Evolutionary conservation across 2,797 vertebrate genomes (phyloP).

Genomic region (Hozukius guyotensis): DNA sequence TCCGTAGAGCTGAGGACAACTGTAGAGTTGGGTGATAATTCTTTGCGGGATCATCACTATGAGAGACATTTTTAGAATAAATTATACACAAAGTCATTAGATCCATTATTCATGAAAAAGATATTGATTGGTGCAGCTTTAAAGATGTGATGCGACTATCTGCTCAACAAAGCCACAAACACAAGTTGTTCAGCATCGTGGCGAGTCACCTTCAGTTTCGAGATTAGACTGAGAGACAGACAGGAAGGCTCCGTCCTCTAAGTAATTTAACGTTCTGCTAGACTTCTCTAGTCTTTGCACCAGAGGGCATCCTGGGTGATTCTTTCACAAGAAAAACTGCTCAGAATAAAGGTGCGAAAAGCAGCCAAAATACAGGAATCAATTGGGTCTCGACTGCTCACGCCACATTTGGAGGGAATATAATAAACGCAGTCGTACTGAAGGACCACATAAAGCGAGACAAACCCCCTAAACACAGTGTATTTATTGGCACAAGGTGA

Average conservation of each 20-base stretch:
- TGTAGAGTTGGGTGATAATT: neutral
- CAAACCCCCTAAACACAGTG: neutral
- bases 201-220: neutral
- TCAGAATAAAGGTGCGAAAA: neutral
- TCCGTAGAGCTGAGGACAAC: neutral
- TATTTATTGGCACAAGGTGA: conserved; percentile 23
- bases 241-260: neutral
- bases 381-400: neutral
- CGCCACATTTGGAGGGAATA: neutral
- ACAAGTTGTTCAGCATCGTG: neutral
- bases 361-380: neutral
- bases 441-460: neutral
- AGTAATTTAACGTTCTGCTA: neutral
- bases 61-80: neutral
- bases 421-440: neutral
- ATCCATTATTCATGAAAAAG: neutral
- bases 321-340: neutral
- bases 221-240: neutral
- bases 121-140: neutral
- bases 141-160: neutral
- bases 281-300: neutral
- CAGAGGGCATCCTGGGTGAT: conserved; percentile 1
- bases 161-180: neutral
- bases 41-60: neutral
- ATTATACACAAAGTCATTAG: neutral